A percentile compares a stretch with the other conserved stretches of the same genome.
These are phyloP conservation scores for Sphyrna mokarran DNA, from an alignment of 2,113 vertebrate genomes.

Conservation along the genomic window DNA sequence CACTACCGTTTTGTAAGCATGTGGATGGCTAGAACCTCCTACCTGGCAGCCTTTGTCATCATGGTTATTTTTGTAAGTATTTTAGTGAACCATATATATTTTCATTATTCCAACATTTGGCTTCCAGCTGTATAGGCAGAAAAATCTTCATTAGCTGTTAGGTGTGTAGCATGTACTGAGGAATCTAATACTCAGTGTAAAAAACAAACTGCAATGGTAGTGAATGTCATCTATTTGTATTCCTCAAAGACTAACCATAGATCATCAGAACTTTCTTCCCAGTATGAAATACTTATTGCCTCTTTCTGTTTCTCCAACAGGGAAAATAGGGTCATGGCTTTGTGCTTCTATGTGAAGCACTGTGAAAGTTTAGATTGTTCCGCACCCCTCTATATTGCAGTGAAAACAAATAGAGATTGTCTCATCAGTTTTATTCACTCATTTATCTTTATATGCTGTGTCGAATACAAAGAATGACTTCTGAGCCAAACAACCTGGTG, in stretches of 20 bases:
- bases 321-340: background rate
- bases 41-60: slow-evolving; percentile 91
- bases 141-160: background rate
- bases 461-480: background rate
- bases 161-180: background rate
- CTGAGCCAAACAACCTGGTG: background rate
- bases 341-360: background rate
- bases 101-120: background rate
- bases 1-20: slow-evolving; percentile 98
- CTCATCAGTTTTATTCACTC: background rate
- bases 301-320: background rate
- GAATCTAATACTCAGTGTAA: background rate
- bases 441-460: background rate
- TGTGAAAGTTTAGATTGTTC: background rate
- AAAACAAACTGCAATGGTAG: background rate
- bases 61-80: slow-evolving; percentile 96
- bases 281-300: background rate
- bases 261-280: background rate
- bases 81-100: background rate
- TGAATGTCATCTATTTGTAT: background rate
- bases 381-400: background rate
- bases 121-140: background rate
- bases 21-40: slow-evolving; percentile 97
- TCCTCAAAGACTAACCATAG: background rate
- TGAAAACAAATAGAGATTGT: background rate